Conservation (phyloP, 2,113 vertebrate genomes). For the Oceanodroma tethys region DNA sequence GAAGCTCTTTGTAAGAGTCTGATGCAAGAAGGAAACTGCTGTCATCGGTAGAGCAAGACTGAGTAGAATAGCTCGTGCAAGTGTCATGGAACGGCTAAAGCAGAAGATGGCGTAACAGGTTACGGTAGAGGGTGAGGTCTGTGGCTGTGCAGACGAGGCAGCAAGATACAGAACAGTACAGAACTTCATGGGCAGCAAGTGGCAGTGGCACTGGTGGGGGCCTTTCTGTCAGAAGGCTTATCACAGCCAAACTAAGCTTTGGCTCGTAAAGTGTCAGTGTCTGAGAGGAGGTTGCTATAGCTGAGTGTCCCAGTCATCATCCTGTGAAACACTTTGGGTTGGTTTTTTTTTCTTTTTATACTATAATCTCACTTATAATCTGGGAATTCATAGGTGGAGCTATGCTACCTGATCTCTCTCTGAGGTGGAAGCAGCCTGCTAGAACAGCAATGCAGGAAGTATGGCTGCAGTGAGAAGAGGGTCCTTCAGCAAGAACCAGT, state of each 20-base stretch:
- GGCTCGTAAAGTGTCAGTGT: rapidly evolving
- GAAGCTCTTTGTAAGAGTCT: not conserved
- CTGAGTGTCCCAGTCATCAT: not conserved
- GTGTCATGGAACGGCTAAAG: not conserved
- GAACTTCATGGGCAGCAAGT: not conserved
- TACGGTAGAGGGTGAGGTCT: not conserved
- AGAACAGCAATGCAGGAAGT: not conserved
- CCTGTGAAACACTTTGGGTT: not conserved
- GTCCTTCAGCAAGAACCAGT: not conserved
- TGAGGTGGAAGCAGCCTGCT: not conserved
- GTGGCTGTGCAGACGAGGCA: not conserved
- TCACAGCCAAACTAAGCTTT: not conserved
- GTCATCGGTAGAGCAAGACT: not conserved
- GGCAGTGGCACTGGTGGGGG: not conserved
- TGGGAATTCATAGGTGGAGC: not conserved
- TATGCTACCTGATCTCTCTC: not conserved
- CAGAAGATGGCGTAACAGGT: not conserved
- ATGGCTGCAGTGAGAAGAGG: not conserved
- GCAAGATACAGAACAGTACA: not conserved
- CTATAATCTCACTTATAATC: not conserved
- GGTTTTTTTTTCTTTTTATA: not conserved
- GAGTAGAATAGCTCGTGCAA: not conserved
- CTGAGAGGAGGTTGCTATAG: not conserved
- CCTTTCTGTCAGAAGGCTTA: not conserved
- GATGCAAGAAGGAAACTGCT: not conserved